These are phyloP conservation scores for Lepidocyrtinus sp. DNA, from an alignment of 2,888 invertebrate genomes.

Conservation along the genomic window DNA sequence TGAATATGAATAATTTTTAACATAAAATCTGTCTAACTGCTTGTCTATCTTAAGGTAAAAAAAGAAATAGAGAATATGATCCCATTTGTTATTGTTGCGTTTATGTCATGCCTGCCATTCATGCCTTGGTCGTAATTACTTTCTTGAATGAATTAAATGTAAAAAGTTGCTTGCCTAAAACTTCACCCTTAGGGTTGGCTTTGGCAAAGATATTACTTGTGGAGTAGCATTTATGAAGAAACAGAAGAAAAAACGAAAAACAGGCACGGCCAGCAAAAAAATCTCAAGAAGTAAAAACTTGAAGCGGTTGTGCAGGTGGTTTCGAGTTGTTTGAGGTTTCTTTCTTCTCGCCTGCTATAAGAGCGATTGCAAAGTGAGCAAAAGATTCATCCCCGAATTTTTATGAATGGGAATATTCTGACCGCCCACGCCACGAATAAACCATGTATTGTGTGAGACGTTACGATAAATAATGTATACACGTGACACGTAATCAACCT, in stretches of 20 bases:
- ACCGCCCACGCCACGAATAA: constrained; percentile 37
- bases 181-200: neutral
- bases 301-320: constrained; percentile 9
- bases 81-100: constrained; percentile 18
- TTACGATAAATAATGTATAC: constrained; percentile 9
- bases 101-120: constrained; percentile 18
- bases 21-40: constrained; percentile 3
- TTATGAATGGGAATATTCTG: constrained; percentile 33
- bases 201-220: constrained; percentile 11
- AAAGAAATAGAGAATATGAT: constrained; percentile 7
- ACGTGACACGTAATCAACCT: constrained; percentile 17
- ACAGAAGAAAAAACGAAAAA: neutral
- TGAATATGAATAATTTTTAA: neutral
- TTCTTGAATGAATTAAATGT: constrained; percentile 15
- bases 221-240: constrained; percentile 3
- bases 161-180: constrained; percentile 18
- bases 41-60: neutral
- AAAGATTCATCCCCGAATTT: constrained; percentile 22
- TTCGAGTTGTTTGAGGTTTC: neutral
- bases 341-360: neutral
- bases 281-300: neutral
- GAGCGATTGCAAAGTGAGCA: constrained; percentile 25
- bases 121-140: constrained; percentile 6
- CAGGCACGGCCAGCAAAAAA: constrained; percentile 15
- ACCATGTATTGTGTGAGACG: neutral